A percentile compares a stretch with the other conserved stretches of the same genome.
phyloP scores from a whole-genome alignment of 2,888 invertebrate genomes.

The Anoplius nigerrimus region DNA sequence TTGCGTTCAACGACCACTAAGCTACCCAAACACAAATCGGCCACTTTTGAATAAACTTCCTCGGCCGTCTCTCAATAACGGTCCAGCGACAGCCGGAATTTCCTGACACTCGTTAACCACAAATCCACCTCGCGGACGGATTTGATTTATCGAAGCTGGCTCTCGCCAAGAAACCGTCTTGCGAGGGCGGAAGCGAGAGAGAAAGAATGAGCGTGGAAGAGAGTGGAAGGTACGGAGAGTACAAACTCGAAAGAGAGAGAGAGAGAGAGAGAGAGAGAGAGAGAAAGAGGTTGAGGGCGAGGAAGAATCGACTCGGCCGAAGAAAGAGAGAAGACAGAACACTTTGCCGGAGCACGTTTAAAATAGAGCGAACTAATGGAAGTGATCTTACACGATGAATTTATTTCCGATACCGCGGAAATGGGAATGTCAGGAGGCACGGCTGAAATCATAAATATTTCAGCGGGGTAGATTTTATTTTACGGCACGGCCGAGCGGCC shows the following conservation, averaged over 20 bases:
- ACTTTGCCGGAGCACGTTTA: constrained; percentile 2
- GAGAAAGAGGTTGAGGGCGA: neutral
- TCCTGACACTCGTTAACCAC: constrained; percentile 4
- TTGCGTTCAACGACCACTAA: no score
- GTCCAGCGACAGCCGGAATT: constrained; percentile 4
- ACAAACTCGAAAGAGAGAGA: constrained; percentile 13
- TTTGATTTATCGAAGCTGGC: neutral
- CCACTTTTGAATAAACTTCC: no score
- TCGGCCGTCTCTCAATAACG: neutral
- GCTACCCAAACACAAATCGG: no score
- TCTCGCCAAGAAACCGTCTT: neutral
- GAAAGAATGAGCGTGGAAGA: neutral
- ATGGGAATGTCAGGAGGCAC: constrained; percentile 11
- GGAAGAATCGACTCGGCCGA: neutral
- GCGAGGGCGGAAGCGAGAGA: neutral
- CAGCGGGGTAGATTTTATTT: constrained; percentile 6
- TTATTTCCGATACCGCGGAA: constrained; percentile 19
- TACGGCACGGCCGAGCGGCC: neutral
- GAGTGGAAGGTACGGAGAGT: constrained; percentile 7
- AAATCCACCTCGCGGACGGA: constrained; percentile 2
- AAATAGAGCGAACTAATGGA: constrained; percentile 21
- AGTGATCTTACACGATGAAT: constrained; percentile 11
- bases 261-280: neutral
- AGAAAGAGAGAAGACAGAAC: neutral
- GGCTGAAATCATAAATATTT: constrained; percentile 11